Evolutionary conservation across 2,797 vertebrate genomes (phyloP), one percentile per base, ranked within the genome.

Genomic region (Caiman crocodilus): DNA sequence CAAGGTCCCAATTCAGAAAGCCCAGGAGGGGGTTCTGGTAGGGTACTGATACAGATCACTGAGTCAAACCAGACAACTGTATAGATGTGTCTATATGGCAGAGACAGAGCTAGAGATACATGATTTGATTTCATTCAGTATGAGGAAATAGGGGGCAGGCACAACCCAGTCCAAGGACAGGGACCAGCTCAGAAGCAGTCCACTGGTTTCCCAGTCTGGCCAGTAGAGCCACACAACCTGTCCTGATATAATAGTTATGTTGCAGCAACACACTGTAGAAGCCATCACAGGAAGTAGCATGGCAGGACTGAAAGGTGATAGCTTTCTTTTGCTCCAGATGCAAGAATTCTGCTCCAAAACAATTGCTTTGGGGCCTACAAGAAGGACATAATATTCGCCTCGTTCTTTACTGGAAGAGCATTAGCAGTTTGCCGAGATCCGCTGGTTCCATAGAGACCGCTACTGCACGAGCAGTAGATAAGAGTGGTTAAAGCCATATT

Each of bases 41-140:
- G 73, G 32, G 67, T 77, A 14, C 75, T 90, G 84, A 91, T 90
- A 92, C 67, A 67, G 86, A 87, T 4, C 55, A 87, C 84, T 57
- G 88, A 87, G 87, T 79, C 28, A 88, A 95, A 93, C 87, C 73
- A 80, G 67, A 69, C 61, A 90, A 76, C 32, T 35, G 2, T 55
- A 2, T 63, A 55, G 84, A 74, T 78, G 69, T 80, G 61, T 76
- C 55, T 74, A 20, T 80, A 89, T 10, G 2, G 71, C 82, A 87
- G 79, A 86, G 30, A 67, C 5, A 65, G 30, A 10, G 15, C 76
- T 84, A 76, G 18, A 85, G 60, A 58, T n/a, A 84, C 90, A n/a
- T 50, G n/a, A 18, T 90, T 74, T 35, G 60, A 42, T 42, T 42
- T 42, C 42, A 42, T 42, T 50, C 28, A 25, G 82, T 80, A 2